Percentiles rank a stretch among this genome's conserved stretches.
These are phyloP conservation scores for Lynx canadensis DNA, from an alignment of 2,113 vertebrate genomes.

Conservation along the genomic window DNA sequence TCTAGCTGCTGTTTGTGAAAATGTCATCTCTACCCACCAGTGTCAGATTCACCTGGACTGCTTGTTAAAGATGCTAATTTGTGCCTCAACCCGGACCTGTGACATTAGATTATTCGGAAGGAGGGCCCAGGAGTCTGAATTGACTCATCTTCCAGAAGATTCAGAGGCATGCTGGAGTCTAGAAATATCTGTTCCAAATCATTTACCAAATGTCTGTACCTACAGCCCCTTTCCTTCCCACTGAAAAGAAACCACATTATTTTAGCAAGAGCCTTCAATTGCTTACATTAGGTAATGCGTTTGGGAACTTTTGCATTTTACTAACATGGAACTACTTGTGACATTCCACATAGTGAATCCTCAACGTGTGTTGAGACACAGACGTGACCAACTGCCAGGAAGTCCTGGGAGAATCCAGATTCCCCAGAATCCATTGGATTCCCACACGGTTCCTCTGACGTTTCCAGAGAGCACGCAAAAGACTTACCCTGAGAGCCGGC, in stretches of 20 bases:
- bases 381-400: not conserved
- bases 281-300: not conserved
- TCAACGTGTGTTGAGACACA: not conserved
- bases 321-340: not conserved
- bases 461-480: not conserved
- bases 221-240: not conserved
- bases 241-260: not conserved
- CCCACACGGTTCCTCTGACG: not conserved
- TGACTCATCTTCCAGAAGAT: not conserved
- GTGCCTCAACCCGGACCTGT: not conserved
- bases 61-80: not conserved
- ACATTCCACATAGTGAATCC: not conserved
- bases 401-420: not conserved
- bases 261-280: not conserved
- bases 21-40: not conserved
- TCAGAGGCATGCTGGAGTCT: not conserved
- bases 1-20: not conserved
- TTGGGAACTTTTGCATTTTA: not conserved
- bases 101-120: not conserved
- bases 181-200: not conserved
- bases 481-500: not conserved
- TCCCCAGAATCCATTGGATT: not conserved
- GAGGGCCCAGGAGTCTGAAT: not conserved
- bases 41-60: not conserved
- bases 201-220: not conserved